Evolutionary conservation across 2,888 invertebrate species (phyloP).

Genomic region (Yponomeuta sedellus): DNA sequence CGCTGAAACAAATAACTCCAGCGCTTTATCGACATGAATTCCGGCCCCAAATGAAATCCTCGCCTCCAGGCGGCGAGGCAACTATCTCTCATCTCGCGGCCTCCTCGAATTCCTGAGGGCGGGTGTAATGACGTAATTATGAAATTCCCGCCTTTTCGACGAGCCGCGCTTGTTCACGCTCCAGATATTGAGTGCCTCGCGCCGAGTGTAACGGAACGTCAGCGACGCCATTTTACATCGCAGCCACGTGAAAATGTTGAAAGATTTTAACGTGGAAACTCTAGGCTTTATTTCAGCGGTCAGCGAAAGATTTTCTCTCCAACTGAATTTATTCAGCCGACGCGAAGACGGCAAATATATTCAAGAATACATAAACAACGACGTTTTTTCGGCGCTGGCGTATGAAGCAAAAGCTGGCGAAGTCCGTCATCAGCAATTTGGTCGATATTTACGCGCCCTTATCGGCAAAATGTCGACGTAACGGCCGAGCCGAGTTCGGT

Average conservation of each 20-base stretch:
- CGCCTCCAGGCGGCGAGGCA: background rate
- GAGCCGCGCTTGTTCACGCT: constrained; percentile 17
- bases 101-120: constrained; percentile 25
- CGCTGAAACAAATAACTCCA: background rate
- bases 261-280: background rate
- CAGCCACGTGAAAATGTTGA: background rate
- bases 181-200: constrained; percentile 18
- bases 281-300: background rate
- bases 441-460: constrained; percentile 17
- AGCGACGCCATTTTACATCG: background rate
- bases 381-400: constrained; percentile 8
- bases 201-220: constrained; percentile 8
- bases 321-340: background rate
- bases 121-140: constrained; percentile 54
- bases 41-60: background rate
- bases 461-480: constrained; percentile 23
- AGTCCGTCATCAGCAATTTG: constrained; percentile 16
- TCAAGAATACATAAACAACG: background rate
- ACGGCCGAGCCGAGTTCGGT: constrained; percentile 24
- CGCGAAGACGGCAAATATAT: background rate
- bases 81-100: constrained; percentile 19
- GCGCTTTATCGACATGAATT: background rate
- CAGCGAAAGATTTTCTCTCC: background rate
- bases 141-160: constrained; percentile 41
- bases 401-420: constrained; percentile 15